Base-by-base conservation (phyloP, 1,140 invertebrate genomes). In the Ostrea denselamellosa region DNA sequence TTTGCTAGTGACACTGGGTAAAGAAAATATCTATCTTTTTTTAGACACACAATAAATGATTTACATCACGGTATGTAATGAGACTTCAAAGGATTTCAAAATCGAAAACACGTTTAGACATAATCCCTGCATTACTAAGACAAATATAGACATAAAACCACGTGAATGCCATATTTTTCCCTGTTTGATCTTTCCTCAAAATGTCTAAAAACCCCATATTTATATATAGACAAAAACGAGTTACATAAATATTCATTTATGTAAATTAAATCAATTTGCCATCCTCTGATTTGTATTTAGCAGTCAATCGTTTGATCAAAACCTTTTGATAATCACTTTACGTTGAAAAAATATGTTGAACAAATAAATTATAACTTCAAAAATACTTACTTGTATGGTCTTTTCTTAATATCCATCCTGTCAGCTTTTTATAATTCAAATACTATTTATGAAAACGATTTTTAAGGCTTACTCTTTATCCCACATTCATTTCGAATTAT, bases 341-440 rank as follows among this genome's bases (percentile, higher is more conserved):
- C 58, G 14, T 12, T 62, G 58, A 62, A 17, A 62, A 62, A 62
- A 62, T 7, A 7, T 19, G 14, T 62, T 62, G 58, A 62, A 19
- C 12, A 62, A 62, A 62, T 62, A 62, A 62, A 62, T 19, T 62
- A 62, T 17, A 62, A 4, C 19, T 19, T 62, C 7, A 62, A 62
- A 62, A 77, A 28, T 14, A 77, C 68, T 77, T 34, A 77, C 68
- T 77, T 77, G 68, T 77, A 77, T 14, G 22, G 68, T 14, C 12
- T 25, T 25, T 34, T 14, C 28, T 77, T 77, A 3, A 28, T 34
- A 34, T 77, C 68, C 68, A 77, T 77, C 25, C 28, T 77, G 17
- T 62, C 19, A 19, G 17, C 5, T n/a, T 17, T 62, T 62, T 56
- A 62, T 3, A 62, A 62, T 19, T n/a, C n/a, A 8, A 62, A 19